phyloP scores from a whole-genome alignment of 2,113 vertebrate genomes.

The Nestor notabilis region DNA sequence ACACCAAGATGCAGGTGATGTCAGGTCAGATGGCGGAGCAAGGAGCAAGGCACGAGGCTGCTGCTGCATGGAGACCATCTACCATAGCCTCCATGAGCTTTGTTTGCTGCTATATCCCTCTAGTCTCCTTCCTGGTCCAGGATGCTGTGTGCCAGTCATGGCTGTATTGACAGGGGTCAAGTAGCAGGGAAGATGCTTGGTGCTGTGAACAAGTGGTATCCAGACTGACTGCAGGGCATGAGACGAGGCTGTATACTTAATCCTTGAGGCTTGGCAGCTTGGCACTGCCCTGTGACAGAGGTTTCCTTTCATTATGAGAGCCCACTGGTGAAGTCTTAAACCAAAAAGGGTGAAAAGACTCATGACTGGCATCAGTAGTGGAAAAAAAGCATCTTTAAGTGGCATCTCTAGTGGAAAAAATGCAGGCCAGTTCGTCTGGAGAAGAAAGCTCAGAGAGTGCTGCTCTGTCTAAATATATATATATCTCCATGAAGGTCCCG shows the following conservation, averaged over 20 bases:
- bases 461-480: not conserved
- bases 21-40: not conserved
- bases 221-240: not conserved
- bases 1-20: not conserved
- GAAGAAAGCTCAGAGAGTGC: not conserved
- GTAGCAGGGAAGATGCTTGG: not conserved
- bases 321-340: not conserved
- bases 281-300: not conserved
- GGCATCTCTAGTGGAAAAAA: not conserved
- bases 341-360: not conserved
- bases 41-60: not conserved
- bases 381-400: not conserved
- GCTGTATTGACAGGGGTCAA: not conserved
- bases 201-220: not conserved
- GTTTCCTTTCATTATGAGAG: not conserved
- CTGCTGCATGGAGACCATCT: not conserved
- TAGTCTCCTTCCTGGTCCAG: not conserved
- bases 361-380: accelerated
- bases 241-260: not conserved
- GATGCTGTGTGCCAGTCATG: not conserved
- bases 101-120: not conserved
- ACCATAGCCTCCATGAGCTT: not conserved
- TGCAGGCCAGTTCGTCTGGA: not conserved
- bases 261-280: not conserved
- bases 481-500: not conserved